Conservation (phyloP, 1,140 invertebrate species). For the Pygmarrhopalites habei region DNA sequence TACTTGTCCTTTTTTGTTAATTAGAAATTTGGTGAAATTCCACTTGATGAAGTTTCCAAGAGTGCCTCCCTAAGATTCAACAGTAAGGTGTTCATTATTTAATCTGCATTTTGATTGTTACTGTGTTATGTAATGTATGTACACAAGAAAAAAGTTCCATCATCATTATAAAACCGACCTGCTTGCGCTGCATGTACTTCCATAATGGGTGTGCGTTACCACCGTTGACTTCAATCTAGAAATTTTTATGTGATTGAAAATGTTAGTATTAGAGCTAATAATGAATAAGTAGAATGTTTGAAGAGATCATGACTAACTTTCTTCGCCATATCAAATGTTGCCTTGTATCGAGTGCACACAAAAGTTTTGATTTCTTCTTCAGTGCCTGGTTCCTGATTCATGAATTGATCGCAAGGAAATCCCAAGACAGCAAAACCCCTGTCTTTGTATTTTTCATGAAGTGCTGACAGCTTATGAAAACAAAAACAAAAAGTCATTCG, state of each 20-base stretch:
- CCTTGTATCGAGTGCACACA: constrained; percentile 55
- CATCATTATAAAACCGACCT: constrained; percentile 52
- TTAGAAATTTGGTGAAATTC: constrained; percentile 95
- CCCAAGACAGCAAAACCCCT: constrained; percentile 67
- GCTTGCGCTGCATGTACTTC: constrained; percentile 75
- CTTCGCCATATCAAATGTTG: constrained; percentile 71
- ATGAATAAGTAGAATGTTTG: too few species aligned
- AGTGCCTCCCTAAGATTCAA: constrained; percentile 53
- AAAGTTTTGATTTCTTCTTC: constrained; percentile 66
- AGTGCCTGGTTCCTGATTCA: constrained; percentile 64
- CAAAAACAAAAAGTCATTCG: too few species aligned
- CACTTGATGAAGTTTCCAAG: constrained; percentile 83
- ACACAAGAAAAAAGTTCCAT: not conserved
- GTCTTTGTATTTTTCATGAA: constrained; percentile 64
- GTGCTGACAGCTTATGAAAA: too few species aligned
- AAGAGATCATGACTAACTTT: constrained; percentile 49
- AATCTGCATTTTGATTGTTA: constrained; percentile 41
- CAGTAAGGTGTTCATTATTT: constrained; percentile 2
- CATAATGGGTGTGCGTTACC: constrained; percentile 71
- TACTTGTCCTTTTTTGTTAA: constrained; percentile 51
- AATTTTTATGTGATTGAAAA: too few species aligned
- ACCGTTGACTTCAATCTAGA: constrained; percentile 68
- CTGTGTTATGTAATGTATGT: not conserved
- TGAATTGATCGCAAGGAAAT: constrained; percentile 92
- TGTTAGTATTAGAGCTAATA: too few species aligned